These are phyloP conservation scores for Arenaria interpres DNA, from an alignment of 2,113 vertebrate species.

Conservation along the genomic window DNA sequence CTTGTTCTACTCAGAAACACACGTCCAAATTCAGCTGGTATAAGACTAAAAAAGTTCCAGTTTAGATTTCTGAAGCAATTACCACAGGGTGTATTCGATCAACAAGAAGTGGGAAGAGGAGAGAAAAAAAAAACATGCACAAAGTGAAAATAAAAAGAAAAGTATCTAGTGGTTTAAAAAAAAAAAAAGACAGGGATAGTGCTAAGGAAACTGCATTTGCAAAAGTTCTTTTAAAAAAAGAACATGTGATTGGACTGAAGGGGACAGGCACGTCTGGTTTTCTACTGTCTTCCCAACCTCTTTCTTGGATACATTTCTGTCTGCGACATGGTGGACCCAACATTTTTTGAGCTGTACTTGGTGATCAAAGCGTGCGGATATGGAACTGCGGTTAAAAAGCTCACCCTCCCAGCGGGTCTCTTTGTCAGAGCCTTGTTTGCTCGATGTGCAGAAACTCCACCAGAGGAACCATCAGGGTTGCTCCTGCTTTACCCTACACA, in stretches of 20 bases:
- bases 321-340: neutral
- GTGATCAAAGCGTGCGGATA: neutral
- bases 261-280: neutral
- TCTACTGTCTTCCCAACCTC: conserved; percentile 31
- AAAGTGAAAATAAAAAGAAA: neutral
- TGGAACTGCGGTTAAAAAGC: neutral
- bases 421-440: conserved; percentile 19
- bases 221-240: neutral
- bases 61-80: conserved; percentile 25
- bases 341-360: neutral
- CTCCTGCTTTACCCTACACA: neutral
- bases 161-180: conserved; percentile 73
- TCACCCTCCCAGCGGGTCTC: neutral
- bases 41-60: neutral
- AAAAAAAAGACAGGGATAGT: conserved; percentile 51
- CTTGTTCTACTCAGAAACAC: neutral
- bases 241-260: neutral
- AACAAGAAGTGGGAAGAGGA: conserved; percentile 20
- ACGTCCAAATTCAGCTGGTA: neutral
- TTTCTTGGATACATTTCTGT: neutral
- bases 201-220: conserved; percentile 3
- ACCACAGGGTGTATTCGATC: conserved; percentile 43
- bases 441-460: conserved; percentile 36
- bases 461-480: neutral
- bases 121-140: neutral